phyloP scores from a whole-genome alignment of 2,888 invertebrate species.

The Uloborus plumipes region DNA sequence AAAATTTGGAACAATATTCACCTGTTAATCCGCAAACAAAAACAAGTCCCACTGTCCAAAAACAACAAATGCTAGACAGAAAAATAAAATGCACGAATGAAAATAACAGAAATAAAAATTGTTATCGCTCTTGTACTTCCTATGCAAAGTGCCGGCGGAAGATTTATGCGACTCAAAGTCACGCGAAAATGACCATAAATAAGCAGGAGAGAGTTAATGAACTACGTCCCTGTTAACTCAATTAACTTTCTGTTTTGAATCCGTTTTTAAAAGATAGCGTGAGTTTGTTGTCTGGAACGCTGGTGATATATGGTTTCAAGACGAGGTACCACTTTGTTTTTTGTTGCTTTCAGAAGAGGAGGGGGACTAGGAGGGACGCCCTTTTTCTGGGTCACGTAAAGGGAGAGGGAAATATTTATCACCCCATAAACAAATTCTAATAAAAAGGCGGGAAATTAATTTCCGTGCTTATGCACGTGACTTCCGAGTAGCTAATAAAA shows the following conservation, averaged over 20 bases:
- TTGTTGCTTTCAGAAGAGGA: neutral
- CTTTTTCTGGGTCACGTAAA: conserved; percentile 36
- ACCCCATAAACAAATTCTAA: conserved; percentile 56
- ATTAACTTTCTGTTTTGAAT: conserved; percentile 53
- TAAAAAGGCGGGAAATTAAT: conserved; percentile 53
- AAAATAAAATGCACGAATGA: no score
- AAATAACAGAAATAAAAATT: no score
- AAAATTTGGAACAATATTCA: no score
- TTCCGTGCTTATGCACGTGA: conserved; percentile 45
- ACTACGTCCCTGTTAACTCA: conserved; percentile 57
- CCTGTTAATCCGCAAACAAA: no score
- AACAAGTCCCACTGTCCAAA: no score
- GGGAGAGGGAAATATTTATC: conserved; percentile 55
- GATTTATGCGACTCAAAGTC: conserved; percentile 39
- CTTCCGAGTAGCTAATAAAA: conserved; percentile 45
- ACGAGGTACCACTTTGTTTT: conserved; percentile 10
- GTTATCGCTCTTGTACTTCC: no score
- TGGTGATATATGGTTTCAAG: conserved; percentile 52
- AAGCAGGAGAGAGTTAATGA: conserved; percentile 54
- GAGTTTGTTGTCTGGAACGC: conserved; percentile 16
- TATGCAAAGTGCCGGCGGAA: neutral
- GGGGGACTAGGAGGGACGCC: neutral
- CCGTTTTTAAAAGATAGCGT: conserved; percentile 56
- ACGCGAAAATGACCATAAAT: conserved; percentile 55
- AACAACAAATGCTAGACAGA: no score